Base-by-base conservation (phyloP, 2,113 vertebrate genomes). In the Erinaceus europaeus region DNA sequence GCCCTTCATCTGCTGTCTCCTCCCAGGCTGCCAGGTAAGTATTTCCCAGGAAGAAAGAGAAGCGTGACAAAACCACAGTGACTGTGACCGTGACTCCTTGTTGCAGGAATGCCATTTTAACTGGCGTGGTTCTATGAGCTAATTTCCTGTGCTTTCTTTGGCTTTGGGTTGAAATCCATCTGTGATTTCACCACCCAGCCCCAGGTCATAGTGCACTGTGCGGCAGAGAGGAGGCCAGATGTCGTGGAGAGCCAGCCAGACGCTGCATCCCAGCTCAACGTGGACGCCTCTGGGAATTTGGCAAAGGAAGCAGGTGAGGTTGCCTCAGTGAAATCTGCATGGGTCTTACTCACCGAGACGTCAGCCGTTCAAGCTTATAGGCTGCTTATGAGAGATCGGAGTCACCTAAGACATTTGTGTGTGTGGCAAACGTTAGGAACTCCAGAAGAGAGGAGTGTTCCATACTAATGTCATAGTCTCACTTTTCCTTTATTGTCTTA, bases 211-310 rank as follows among this genome's bases (percentile, higher is more conserved):
- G 95, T 99, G 42, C 99, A 99, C 84, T 99, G 99, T 95, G 99
- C 99, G n/a, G 99, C 98, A 25, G 99, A 99, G 94, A 97, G 99
- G 90, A 98, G 98, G 94, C 98, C 99, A 46, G 99, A 99, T 92
- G 97, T 99, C 83, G 98, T 99, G 62, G 98, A 99, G 94, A 97
- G 94, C 90, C 97, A 98, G 76, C 98, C 98, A 23, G 98, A 99
- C 87, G 97, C 97, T 82, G 98, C 98, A 73, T 93, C 98, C 53
- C 98, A 98, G 81, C 98, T 99, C 57, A 99, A 99, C 50, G 99
- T 99, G n/a, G 96, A 97, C 92, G 98, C 98, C 84, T 98, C 98
- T 5, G 97, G 97, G 76, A 98, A 97, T 17, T 94, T 99, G 8
- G 98, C 99, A 42, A 99, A 98, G 93, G 98, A 99, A 96, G 98